Base-by-base conservation (phyloP, 2,113 vertebrate genomes). In the Drymodes brunneopygia region DNA sequence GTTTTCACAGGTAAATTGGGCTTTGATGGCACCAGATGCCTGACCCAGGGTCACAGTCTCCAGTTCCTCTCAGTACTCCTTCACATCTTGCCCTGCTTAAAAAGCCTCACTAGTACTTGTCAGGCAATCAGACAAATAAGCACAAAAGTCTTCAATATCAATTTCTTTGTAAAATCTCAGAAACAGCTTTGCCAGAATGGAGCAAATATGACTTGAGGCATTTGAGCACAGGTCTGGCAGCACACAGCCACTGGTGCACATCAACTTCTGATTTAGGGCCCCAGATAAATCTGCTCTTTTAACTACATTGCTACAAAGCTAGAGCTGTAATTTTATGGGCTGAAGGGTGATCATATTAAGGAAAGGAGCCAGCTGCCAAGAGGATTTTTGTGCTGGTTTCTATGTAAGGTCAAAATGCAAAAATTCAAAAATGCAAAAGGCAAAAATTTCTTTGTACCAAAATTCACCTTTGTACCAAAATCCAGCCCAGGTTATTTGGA, bases 331-430 rank as follows among this genome's bases (percentile, higher is more conserved):
- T 72, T 86, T 62, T 54, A 36, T 23, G 29, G 50, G 50, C 54
- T 57, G 65, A 73, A 80, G 47, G 35, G 44, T 17, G 22, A 21
- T 65, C 33, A 13, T 48, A 18, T 62, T 70, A 74, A 62, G 58
- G 38, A 93, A 77, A 22, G 20, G 62, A 90, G 60, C 24, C 56
- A 82, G 62, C 22, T 88, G 29, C 85, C 11, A 6, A 88, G 38
- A 73, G 54, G 15, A 40, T 47, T 85, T 91, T 82, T 64, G 20
- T 62, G 35, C 47, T 56, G 4, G 15, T 42, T 94, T 81, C 56
- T 81, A 6, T 0, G 0, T 24, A 69, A 81, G 19, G 42, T 45
- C 47, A n/a, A n/a, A n/a, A n/a, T n/a, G n/a, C n/a, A n/a, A n/a
- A n/a, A n/a, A n/a, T n/a, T n/a, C n/a, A n/a, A n/a, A n/a, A n/a